Evolutionary conservation across 1,140 invertebrate genomes (phyloP).

Genomic region (Phenacoccus solenopsis): DNA sequence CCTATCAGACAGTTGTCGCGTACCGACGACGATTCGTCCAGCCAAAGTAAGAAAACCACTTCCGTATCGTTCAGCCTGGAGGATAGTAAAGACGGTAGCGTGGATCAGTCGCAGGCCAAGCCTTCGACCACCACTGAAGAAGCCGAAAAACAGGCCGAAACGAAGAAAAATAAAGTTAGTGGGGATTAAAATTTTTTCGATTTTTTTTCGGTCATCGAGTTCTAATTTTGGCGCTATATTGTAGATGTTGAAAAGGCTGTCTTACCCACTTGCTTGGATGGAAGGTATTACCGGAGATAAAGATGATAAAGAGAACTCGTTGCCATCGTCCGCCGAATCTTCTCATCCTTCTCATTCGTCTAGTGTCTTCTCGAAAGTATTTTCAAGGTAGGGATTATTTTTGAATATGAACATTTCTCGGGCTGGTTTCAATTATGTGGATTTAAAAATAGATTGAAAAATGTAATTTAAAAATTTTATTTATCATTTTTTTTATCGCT

Average conservation of each 20-base stretch:
- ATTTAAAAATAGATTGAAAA: too few relatives aligned
- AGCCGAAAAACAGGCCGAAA: slow-evolving; percentile 39
- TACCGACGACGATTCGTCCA: slow-evolving; percentile 35
- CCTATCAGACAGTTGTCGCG: slow-evolving; percentile 39
- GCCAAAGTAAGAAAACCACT: slow-evolving; percentile 49
- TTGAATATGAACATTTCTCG: too few relatives aligned
- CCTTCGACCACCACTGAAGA: slow-evolving; percentile 19
- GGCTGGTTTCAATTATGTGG: background rate
- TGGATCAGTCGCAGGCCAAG: slow-evolving; percentile 31
- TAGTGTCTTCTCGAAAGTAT: slow-evolving; percentile 75
- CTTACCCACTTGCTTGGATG: slow-evolving; percentile 85
- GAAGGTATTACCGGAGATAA: slow-evolving; percentile 51
- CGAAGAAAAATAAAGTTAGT: slow-evolving; percentile 39
- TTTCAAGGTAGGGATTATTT: slow-evolving; percentile 54
- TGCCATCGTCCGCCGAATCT: slow-evolving; percentile 38
- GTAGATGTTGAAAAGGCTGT: slow-evolving; percentile 77
- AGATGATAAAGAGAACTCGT: slow-evolving; percentile 36
- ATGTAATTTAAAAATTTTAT: too few relatives aligned
- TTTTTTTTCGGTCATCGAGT: background rate
- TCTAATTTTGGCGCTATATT: slow-evolving; percentile 25
- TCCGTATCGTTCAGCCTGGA: slow-evolving; percentile 56
- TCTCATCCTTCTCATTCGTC: slow-evolving; percentile 50
- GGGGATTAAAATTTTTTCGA: background rate
- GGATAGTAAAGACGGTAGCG: slow-evolving; percentile 36
- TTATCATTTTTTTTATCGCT: too few relatives aligned